Conservation (phyloP, 2,797 vertebrate species). For the Cyprinella venusta region DNA sequence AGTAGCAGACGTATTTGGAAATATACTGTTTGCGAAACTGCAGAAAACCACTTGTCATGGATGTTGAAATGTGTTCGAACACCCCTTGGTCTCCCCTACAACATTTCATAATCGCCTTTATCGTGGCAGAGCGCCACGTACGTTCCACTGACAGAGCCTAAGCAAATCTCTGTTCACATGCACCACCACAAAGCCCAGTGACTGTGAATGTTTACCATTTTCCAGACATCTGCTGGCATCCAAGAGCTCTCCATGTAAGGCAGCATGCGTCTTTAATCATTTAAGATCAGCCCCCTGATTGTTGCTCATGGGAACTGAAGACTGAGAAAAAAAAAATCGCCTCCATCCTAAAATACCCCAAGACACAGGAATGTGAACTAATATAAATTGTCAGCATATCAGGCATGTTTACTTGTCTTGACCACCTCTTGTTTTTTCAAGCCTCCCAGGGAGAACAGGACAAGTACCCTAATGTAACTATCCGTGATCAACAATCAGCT, state of each 20-base stretch:
- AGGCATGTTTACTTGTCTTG: slow-evolving; percentile 26
- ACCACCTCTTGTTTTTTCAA: not conserved
- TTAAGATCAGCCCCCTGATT: slow-evolving; percentile 8
- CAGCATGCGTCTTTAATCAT: slow-evolving; percentile 17
- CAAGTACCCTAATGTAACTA: not conserved
- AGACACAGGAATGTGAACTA: slow-evolving; percentile 12
- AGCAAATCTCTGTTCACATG: not conserved
- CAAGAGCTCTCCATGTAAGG: slow-evolving; percentile 54
- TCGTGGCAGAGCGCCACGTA: slow-evolving; percentile 14
- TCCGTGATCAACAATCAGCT: not conserved
- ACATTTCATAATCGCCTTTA: not conserved
- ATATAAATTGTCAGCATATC: slow-evolving; percentile 19
- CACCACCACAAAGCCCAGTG: slow-evolving; percentile 15
- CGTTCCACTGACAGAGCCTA: not conserved
- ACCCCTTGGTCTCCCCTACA: not conserved
- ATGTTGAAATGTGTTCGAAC: slow-evolving; percentile 12
- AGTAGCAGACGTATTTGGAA: not conserved
- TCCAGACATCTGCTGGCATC: not conserved
- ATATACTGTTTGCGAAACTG: not conserved
- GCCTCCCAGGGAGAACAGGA: slow-evolving; percentile 4
- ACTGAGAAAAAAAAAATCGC: slow-evolving; percentile 23
- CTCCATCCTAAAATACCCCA: slow-evolving; percentile 32
- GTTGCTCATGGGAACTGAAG: slow-evolving; percentile 29
- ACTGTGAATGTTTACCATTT: slow-evolving; percentile 28
- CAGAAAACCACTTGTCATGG: not conserved